Conservation (phyloP, 2,888 invertebrate species). For the Spicauda simplicius region DNA sequence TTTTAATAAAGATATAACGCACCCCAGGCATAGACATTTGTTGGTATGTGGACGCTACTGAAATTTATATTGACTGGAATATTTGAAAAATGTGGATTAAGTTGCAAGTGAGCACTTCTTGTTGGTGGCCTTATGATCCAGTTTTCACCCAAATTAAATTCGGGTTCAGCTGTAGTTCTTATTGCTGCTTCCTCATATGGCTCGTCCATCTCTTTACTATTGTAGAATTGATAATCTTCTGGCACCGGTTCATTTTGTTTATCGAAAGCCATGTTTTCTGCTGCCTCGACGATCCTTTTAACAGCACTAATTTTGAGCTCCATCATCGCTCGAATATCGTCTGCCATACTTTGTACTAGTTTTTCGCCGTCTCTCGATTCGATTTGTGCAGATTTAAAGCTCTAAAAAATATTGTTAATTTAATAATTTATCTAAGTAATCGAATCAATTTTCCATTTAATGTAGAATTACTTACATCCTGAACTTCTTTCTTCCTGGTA, state of each 20-base stretch:
- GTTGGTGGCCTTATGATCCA: constrained; percentile 83
- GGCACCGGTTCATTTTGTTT: constrained; percentile 80
- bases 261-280: constrained; percentile 91
- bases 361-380: constrained; percentile 90
- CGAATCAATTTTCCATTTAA: too few relatives aligned
- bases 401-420: constrained; percentile 69
- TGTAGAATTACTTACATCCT: constrained; percentile 85
- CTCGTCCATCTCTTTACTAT: constrained; percentile 88
- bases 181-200: constrained; percentile 79
- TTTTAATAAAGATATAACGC: constrained; percentile 48
- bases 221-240: constrained; percentile 88
- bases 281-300: constrained; percentile 94
- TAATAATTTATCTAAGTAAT: constrained; percentile 43
- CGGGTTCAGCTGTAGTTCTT: constrained; percentile 82
- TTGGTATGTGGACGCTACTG: constrained; percentile 97
- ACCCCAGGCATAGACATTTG: constrained; percentile 97
- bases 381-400: constrained; percentile 91
- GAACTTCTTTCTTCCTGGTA: constrained; percentile 91
- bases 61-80: constrained; percentile 90
- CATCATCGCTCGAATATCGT: constrained; percentile 94
- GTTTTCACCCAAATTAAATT: constrained; percentile 72
- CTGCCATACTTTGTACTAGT: constrained; percentile 92
- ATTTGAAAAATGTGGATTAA: constrained; percentile 91
- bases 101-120: constrained; percentile 86
- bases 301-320: constrained; percentile 95